Percentiles rank a stretch among this genome's conserved stretches.
Evolutionary conservation across 2,888 invertebrate genomes (phyloP).

Genomic region (Drosophila picticornis): DNA sequence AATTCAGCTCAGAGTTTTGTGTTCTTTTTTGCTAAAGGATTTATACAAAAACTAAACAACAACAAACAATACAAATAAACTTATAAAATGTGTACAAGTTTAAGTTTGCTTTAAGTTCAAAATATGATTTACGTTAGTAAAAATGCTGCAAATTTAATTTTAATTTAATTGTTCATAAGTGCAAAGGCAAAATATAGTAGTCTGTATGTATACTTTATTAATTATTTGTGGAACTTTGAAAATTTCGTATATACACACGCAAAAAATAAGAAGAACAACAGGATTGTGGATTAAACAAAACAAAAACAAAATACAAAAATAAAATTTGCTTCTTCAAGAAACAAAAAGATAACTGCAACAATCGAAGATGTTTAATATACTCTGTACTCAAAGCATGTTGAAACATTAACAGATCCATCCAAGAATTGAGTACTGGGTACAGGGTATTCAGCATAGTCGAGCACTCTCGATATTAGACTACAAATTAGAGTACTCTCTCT

Average conservation of each 20-base stretch:
- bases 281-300: conserved; percentile 55
- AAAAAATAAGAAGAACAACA: conserved; percentile 25
- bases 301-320: conserved; percentile 54
- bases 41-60: conserved; percentile 51
- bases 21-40: conserved; percentile 76
- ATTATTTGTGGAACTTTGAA: conserved; percentile 68
- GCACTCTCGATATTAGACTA: conserved; percentile 14
- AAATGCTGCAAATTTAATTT: conserved; percentile 76
- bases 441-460: conserved; percentile 33
- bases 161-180: conserved; percentile 66
- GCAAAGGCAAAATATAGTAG: conserved; percentile 68
- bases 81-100: conserved; percentile 65
- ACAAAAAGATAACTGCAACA: conserved; percentile 38
- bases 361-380: conserved; percentile 23
- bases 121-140: conserved; percentile 71
- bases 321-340: conserved; percentile 72
- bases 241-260: conserved; percentile 38
- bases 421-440: conserved; percentile 25
- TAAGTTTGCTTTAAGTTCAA: conserved; percentile 78
- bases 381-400: conserved; percentile 23
- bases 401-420: conserved; percentile 2
- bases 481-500: conserved; percentile 15
- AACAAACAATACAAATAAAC: conserved; percentile 47
- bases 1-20: conserved; percentile 63
- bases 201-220: conserved; percentile 59